Base-by-base conservation (phyloP, 92 coral and sea anemone genomes). In the Porites divaricata region DNA sequence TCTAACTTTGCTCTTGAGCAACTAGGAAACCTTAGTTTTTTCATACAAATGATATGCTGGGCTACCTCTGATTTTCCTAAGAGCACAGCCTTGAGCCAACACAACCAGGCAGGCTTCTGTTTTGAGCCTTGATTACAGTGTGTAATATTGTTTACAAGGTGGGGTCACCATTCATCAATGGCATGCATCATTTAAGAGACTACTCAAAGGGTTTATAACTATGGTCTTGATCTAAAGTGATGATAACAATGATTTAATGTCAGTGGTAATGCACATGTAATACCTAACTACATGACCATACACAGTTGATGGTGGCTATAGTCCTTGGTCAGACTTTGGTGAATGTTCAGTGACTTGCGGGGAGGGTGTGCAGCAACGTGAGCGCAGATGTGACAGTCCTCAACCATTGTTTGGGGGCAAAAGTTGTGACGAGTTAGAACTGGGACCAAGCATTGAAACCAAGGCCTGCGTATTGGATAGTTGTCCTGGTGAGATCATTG, bases 291-390 rank as follows among this genome's bases (percentile, higher is more conserved):
- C 12, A 54, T 54, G 59, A 54, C 8, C 23, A 64, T 20, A 66
- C 58, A 78, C 69, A 92, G 95, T 90, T 67, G 77, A 92, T 59
- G 95, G 95, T 35, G 86, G 85, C 48, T 92, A 90, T 83, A 63
- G 91, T 21, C 53, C 80, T 51, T 92, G 95, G 95, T 71, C 87
- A 74, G 41, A 50, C 17, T 92, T 83, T 80, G 88, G 90, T 16
- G 74, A 52, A 35, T 90, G 95, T 63, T 81, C 91, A 16, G 90
- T 90, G 57, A 73, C 90, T 0, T 92, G 95, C 72, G 95, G 95
- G 5, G 91, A 83, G 67, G 95, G 95, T 12, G 76, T 75, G 11
- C 93, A 88, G 45, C 50, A 85, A 23, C 72, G 92, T 25, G 74
- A 83, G 80, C 88, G 95, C 19, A 65, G 24, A 25, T 92, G 95